A percentile compares a stretch with the other conserved stretches of the same genome.
phyloP scores from a whole-genome alignment of 2,888 invertebrate species.

The Mylabris sibirica region DNA sequence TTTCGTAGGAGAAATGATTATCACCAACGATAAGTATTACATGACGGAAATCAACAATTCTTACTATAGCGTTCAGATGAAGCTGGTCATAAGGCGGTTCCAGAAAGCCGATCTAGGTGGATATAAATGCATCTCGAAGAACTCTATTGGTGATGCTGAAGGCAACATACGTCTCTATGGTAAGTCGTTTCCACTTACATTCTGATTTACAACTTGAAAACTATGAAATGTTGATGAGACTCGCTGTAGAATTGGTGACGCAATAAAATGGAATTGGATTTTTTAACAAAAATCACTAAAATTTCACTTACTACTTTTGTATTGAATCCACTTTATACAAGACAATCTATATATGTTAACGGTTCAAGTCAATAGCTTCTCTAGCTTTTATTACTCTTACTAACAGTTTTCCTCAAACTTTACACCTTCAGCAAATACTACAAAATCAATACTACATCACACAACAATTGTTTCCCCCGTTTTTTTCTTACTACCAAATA shows the following conservation, averaged over 20 bases:
- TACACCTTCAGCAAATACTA: constrained; percentile 33
- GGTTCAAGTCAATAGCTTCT: constrained; percentile 44
- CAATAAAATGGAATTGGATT: constrained; percentile 61
- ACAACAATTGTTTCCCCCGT: background rate
- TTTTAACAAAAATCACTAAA: constrained; percentile 55
- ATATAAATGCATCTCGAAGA: constrained; percentile 92
- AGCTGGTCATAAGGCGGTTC: constrained; percentile 76
- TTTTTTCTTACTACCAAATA: constrained; percentile 1
- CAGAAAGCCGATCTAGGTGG: constrained; percentile 82
- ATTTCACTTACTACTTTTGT: constrained; percentile 47
- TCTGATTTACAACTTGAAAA: constrained; percentile 59
- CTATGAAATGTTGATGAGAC: constrained; percentile 63
- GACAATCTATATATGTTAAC: constrained; percentile 44
- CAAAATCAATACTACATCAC: constrained; percentile 22
- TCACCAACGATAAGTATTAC: constrained; percentile 83
- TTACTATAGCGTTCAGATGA: constrained; percentile 87
- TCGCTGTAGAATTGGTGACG: constrained; percentile 59
- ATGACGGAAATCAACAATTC: constrained; percentile 83
- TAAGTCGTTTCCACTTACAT: constrained; percentile 63
- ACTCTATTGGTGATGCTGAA: constrained; percentile 90
- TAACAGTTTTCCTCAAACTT: constrained; percentile 48
- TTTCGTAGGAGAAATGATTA: constrained; percentile 86
- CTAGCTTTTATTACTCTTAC: constrained; percentile 53
- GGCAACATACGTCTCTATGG: constrained; percentile 89
- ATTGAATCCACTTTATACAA: constrained; percentile 38